phyloP scores from a whole-genome alignment of 2,797 vertebrate genomes.

The Melanotaenia pygmaea region DNA sequence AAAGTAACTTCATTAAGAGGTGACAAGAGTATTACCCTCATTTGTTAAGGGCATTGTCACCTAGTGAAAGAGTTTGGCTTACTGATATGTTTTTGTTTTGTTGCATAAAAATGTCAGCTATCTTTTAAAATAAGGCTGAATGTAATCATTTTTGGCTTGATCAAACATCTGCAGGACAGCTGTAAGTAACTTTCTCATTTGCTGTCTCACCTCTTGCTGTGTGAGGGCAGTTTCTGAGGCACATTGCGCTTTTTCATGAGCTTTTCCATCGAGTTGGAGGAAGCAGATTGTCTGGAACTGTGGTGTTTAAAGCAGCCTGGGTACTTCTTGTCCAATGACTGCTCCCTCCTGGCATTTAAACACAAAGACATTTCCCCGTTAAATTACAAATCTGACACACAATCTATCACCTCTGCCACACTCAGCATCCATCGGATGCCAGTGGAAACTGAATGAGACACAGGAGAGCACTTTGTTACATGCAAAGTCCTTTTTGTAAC shows the following conservation, averaged over 20 bases:
- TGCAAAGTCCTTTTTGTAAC: constrained; percentile 10
- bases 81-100: neutral
- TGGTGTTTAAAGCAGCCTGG: constrained; percentile 90
- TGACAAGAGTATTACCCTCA: neutral
- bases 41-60: neutral
- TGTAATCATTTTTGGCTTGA: neutral
- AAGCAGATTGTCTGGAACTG: constrained; percentile 85
- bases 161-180: neutral
- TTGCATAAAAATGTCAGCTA: neutral
- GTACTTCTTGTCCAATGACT: constrained; percentile 93
- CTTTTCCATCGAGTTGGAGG: constrained; percentile 94
- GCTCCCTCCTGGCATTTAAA: constrained; percentile 87
- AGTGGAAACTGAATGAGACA: neutral
- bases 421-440: constrained; percentile 3
- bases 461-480: constrained; percentile 34
- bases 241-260: constrained; percentile 96
- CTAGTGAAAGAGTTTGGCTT: neutral
- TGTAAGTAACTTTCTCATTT: neutral
- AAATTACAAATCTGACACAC: constrained; percentile 16
- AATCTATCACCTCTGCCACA: neutral
- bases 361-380: constrained; percentile 40
- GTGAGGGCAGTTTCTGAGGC: constrained; percentile 90
- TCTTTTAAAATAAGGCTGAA: neutral
- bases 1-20: neutral
- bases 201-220: constrained; percentile 89